Conservation (phyloP, 2,113 vertebrate genomes). For the Amphiprion ocellaris region DNA sequence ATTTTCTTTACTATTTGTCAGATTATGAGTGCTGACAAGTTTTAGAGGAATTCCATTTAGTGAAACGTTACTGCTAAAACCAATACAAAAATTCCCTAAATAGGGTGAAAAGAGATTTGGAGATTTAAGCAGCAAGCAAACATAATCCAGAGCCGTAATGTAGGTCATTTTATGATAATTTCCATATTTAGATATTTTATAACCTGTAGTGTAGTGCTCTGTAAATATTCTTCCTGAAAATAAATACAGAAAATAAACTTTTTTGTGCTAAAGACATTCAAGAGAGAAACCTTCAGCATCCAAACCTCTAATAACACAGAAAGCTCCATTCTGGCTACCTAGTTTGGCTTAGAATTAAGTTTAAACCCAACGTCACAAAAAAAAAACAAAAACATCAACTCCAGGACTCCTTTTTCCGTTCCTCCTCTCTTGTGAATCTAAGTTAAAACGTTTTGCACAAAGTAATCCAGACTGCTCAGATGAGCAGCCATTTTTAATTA, state of each 20-base stretch:
- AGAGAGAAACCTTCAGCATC: not conserved
- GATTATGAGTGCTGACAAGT: constrained; percentile 44
- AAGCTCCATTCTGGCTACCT: not conserved
- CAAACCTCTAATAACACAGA: not conserved
- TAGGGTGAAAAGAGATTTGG: constrained; percentile 75
- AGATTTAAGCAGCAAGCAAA: constrained; percentile 62
- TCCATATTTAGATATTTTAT: constrained; percentile 49
- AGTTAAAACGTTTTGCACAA: constrained; percentile 62
- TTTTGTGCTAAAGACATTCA: constrained; percentile 1
- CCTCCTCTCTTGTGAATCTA: constrained; percentile 37
- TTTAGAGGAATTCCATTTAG: constrained; percentile 54
- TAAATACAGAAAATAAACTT: not conserved
- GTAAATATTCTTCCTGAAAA: constrained; percentile 12
- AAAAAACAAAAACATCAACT: constrained; percentile 13
- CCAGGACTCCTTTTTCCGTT: constrained; percentile 4
- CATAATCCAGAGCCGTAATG: constrained; percentile 70
- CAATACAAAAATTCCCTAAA: constrained; percentile 65
- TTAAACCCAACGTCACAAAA: constrained; percentile 36
- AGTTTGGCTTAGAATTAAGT: constrained; percentile 35
- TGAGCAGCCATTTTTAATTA: constrained; percentile 80
- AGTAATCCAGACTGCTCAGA: constrained; percentile 72
- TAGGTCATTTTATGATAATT: constrained; percentile 68
- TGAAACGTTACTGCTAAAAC: constrained; percentile 40
- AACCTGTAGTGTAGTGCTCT: not conserved
- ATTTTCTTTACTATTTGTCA: constrained; percentile 20